A percentile compares a stretch with the other conserved stretches of the same genome.
These are phyloP conservation scores for Melanaphis sacchari DNA, from an alignment of 1,140 invertebrate genomes.

Conservation along the genomic window DNA sequence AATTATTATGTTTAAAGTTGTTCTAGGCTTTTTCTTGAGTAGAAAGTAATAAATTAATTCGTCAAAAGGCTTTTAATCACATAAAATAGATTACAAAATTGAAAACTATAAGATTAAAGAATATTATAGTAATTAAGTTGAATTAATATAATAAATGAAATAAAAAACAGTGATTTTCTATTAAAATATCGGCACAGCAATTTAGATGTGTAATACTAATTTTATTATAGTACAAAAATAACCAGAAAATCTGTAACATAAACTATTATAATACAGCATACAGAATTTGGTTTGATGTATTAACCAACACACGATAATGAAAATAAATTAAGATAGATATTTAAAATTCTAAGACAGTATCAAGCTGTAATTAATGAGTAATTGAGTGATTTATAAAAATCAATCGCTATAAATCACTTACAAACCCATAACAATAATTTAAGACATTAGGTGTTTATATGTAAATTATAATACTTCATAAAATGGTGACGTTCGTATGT, in stretches of 20 bases:
- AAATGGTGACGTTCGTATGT: slow-evolving; percentile 23
- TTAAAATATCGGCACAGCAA: neutral
- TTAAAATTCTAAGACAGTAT: neutral
- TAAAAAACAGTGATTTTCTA: neutral
- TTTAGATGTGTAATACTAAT: neutral
- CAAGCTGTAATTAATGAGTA: neutral
- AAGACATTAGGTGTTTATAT: neutral
- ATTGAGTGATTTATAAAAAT: neutral
- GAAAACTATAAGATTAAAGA: neutral
- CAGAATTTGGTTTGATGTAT: neutral
- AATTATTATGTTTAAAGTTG: neutral
- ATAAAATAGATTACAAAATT: slow-evolving; percentile 35
- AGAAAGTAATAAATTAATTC: slow-evolving; percentile 23
- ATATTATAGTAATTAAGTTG: neutral
- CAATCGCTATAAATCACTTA: slow-evolving; percentile 30
- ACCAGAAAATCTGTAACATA: neutral
- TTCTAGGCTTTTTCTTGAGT: neutral
- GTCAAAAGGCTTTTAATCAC: slow-evolving; percentile 17
- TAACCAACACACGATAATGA: neutral
- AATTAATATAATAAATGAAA: neutral
- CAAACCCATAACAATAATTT: slow-evolving; percentile 32
- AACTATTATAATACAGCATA: neutral
- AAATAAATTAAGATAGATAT: slow-evolving; percentile 28
- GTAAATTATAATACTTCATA: slow-evolving; percentile 46
- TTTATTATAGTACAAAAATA: neutral